Base-by-base conservation (phyloP, 1,140 invertebrate genomes). In the Brachionus rubens region DNA sequence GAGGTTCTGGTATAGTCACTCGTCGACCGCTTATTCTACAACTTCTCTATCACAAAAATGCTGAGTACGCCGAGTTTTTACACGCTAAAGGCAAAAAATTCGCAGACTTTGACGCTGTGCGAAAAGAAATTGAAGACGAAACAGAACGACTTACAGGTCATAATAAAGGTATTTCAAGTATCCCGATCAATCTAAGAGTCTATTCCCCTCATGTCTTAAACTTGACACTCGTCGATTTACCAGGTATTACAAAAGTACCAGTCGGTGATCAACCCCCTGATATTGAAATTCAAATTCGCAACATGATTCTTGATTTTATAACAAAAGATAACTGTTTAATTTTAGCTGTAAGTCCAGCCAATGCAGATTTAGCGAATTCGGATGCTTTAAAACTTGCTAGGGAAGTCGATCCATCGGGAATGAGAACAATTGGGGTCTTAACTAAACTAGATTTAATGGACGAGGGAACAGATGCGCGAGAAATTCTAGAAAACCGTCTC, bases 381-480 rank as follows among this genome's bases (percentile, higher is more conserved):
- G 87, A 87, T 80, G 86, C 87, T 48, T 80, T 87, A 9, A 87
- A 87, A 81, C 80, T 87, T 47, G 85, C 87, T 43, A 86, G 86
- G 79, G 86, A 87, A 79, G 86, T 87, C 10, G 87, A 87, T 79
- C 85, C 86, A 26, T 81, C 82, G 81, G 87, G 87, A 86, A 81
- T 87, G 59, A 89, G 97, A 80, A 99, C 96, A 6, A 99, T 99
- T 85, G 97, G 97, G 84, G 97, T 99, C 12, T 94, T 99, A 76
- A 99, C 97, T 50, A 99, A 99, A 85, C 86, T 99, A 65, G 97
- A 99, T 89, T 88, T 99, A 81, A 99, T 99, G 96, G 97, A 99
- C 83, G 94, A 99, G 82, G 97, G 97, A 33, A 99, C 96, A 30
- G 96, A 99, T 88, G 96, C 96, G 9, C 88, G 93, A 68, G 96